A percentile compares a stretch with the other conserved stretches of the same genome.
Conservation (phyloP, 2,888 invertebrate genomes). For the Drosophila melanocephala region DNA sequence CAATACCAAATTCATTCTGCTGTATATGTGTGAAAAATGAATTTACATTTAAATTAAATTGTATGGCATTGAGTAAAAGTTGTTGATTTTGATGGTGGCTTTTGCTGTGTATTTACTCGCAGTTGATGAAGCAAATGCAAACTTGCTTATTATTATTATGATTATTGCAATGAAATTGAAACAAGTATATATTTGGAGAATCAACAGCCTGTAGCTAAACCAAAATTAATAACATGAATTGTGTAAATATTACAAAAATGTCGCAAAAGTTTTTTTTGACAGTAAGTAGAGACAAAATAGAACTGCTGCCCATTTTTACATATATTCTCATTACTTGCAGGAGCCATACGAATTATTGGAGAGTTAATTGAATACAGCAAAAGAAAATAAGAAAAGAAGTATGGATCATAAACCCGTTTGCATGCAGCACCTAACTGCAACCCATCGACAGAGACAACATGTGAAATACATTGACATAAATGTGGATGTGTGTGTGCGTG, state of each 20-base stretch:
- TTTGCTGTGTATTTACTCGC: not conserved
- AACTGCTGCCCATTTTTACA: not conserved
- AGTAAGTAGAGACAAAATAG: too few relatives aligned
- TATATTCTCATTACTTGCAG: conserved; percentile 31
- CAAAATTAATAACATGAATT: conserved; percentile 3
- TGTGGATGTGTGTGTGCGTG: conserved; percentile 4
- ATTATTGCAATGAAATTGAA: conserved; percentile 38
- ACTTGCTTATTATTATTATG: conserved; percentile 36
- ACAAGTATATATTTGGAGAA: conserved; percentile 2
- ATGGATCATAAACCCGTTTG: conserved; percentile 47
- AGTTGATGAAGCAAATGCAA: conserved; percentile 49
- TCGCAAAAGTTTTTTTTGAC: not conserved
- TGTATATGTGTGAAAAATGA: conserved; percentile 51
- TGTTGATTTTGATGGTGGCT: conserved; percentile 37
- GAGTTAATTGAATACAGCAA: conserved; percentile 28
- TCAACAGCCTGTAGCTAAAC: conserved; percentile 3
- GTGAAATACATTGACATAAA: conserved; percentile 4
- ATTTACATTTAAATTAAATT: conserved; percentile 72
- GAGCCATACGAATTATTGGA: conserved; percentile 48
- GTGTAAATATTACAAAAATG: not conserved
- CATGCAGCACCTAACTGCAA: conserved; percentile 53
- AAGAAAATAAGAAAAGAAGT: conserved; percentile 1
- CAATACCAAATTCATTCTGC: conserved; percentile 13
- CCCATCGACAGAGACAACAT: conserved; percentile 49
- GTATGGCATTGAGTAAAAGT: conserved; percentile 48